Base-by-base conservation (phyloP, 2,888 invertebrate genomes). In the Mythimna pallens region DNA sequence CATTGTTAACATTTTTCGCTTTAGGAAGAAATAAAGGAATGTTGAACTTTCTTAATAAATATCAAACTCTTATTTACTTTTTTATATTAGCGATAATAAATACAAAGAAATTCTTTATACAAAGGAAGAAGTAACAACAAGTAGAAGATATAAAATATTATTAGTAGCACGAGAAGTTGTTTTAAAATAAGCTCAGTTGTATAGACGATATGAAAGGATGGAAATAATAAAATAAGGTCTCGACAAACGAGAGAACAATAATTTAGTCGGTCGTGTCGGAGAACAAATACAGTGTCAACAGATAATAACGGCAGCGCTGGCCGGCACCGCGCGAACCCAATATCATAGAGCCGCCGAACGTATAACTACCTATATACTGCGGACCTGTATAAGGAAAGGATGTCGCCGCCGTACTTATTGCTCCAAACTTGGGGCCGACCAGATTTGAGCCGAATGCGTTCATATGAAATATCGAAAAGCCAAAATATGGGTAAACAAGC, bases 271-370 rank as follows among this genome's bases (percentile, higher is more conserved):
- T 88, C 89, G 87, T 89, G 87, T 88, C 81, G 80, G 86, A 86
- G 89, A 91, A 92, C 91, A 92, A 93, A 93, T 91, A 90, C 90
- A 90, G 90, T 92, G 92, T 91, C 90, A 91, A 91, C 90, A 90
- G 90, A 92, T 92, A 94, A 93, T 93, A 93, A 92, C 91, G 87
- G 91, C 86, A 86, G 89, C 88, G 87, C 85, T 88, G 83, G 89
- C 89, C 89, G 82, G 88, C 88, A 88, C 89, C 90, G 89, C 86
- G 87, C 87, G 85, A 87, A 90, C 89, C 90, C 91, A 91, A 92
- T 92, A 92, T 89, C 85, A 87, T 76, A 76, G 87, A 88, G 84
- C 86, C 87, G 86, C 84, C 89, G 88, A 88, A 89, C 91, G 86
- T 91, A 89, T 89, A 90, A 86, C 87, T 88, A 89, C 86, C 88